These are phyloP conservation scores for Carpatolechia fugitivella DNA, from an alignment of 2,888 invertebrate species.

Conservation along the genomic window DNA sequence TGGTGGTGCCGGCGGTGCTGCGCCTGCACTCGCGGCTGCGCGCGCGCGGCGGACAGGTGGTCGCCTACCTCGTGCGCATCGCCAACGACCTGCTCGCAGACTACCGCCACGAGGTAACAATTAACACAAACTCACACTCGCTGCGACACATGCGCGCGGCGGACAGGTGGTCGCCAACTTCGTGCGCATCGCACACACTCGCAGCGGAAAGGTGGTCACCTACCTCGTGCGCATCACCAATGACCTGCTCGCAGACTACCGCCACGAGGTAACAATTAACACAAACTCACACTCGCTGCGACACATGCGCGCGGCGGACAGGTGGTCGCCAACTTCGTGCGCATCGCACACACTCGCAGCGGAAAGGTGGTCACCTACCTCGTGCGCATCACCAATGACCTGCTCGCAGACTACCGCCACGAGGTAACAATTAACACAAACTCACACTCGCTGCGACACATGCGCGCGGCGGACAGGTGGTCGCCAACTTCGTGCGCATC, in stretches of 20 bases:
- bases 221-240: slow-evolving; percentile 72
- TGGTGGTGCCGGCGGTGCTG: slow-evolving; percentile 82
- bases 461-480: too few relatives aligned
- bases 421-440: slow-evolving; percentile 48
- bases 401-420: slow-evolving; percentile 68
- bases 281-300: neutral
- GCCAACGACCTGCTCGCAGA: slow-evolving; percentile 71
- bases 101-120: slow-evolving; percentile 68
- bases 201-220: slow-evolving; percentile 59
- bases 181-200: too few relatives aligned
- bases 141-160: too few relatives aligned
- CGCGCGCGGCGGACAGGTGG: slow-evolving; percentile 57
- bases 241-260: slow-evolving; percentile 71
- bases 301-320: too few relatives aligned
- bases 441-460: neutral
- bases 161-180: too few relatives aligned
- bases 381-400: slow-evolving; percentile 68
- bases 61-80: slow-evolving; percentile 67
- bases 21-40: slow-evolving; percentile 80
- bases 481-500: too few relatives aligned
- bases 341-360: slow-evolving; percentile 56
- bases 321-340: too few relatives aligned
- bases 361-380: slow-evolving; percentile 68
- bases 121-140: neutral
- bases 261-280: slow-evolving; percentile 56